phyloP scores from a whole-genome alignment of 2,888 invertebrate species.

The Drosophila eohydei region DNA sequence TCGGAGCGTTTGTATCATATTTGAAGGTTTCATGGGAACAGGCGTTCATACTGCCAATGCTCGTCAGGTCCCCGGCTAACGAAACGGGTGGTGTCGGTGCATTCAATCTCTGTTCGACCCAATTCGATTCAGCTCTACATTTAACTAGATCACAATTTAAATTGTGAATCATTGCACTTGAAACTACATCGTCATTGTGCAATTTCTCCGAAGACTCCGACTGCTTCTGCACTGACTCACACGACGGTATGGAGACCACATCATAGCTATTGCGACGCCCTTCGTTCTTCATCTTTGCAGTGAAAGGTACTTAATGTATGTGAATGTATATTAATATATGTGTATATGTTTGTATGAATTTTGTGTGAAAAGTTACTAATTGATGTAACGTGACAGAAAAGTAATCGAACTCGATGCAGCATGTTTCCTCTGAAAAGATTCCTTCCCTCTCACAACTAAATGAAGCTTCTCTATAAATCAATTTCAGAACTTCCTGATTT shows the following conservation, averaged over 20 bases:
- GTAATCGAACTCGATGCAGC: background rate
- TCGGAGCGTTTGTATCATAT: background rate
- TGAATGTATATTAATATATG: background rate
- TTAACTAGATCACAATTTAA: background rate
- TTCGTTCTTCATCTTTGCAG: slow-evolving; percentile 11
- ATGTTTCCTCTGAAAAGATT: too few species aligned
- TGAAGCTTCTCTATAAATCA: too few species aligned
- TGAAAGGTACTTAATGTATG: background rate
- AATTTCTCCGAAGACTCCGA: background rate
- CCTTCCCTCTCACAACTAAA: too few species aligned
- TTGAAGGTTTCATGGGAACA: background rate
- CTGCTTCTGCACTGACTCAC: background rate
- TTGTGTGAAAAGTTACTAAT: background rate
- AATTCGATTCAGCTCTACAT: rapidly evolving
- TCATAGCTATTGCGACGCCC: slow-evolving; percentile 20
- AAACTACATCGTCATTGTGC: background rate
- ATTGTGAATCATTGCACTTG: slow-evolving; percentile 27
- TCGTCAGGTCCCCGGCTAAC: background rate
- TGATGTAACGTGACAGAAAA: background rate
- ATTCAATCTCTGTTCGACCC: rapidly evolving
- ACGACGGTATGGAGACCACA: slow-evolving; percentile 38
- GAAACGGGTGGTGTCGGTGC: slow-evolving; percentile 29
- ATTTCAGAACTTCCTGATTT: too few species aligned
- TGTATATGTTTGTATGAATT: background rate
- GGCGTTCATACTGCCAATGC: rapidly evolving